A percentile compares a stretch with the other conserved stretches of the same genome.
These are phyloP conservation scores for Platalea minor DNA, from an alignment of 2,797 vertebrate genomes.

Conservation along the genomic window DNA sequence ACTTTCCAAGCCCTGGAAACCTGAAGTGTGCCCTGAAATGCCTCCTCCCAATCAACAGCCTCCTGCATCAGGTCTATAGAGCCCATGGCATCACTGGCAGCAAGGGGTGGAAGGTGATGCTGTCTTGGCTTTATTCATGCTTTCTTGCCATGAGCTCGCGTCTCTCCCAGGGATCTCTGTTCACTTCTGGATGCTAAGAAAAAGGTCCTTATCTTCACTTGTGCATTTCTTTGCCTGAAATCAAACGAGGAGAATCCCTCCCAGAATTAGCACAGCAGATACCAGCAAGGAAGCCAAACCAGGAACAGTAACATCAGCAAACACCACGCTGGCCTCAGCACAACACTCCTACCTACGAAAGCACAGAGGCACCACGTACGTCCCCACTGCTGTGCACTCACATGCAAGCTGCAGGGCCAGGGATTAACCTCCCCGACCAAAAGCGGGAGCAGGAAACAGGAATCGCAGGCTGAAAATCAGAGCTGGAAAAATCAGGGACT, in stretches of 20 bases:
- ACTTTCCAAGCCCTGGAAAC: not conserved
- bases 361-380: not conserved
- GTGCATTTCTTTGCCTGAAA: not conserved
- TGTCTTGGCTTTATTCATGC: not conserved
- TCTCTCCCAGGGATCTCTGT: not conserved
- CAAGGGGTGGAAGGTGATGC: not conserved
- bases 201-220: not conserved
- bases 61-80: not conserved
- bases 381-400: not conserved
- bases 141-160: not conserved
- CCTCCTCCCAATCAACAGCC: rapidly evolving
- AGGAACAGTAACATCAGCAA: not conserved
- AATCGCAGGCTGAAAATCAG: not conserved
- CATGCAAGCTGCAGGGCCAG: not conserved
- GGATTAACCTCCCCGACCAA: not conserved
- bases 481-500: not conserved
- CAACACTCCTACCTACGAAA: not conserved
- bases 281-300: not conserved
- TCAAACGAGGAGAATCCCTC: not conserved
- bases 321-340: not conserved
- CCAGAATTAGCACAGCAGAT: not conserved
- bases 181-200: not conserved
- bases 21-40: not conserved
- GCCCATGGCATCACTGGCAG: not conserved
- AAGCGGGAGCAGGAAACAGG: not conserved